Base-by-base conservation (phyloP, 2,797 vertebrate genomes). In the Phataginus tricuspis region DNA sequence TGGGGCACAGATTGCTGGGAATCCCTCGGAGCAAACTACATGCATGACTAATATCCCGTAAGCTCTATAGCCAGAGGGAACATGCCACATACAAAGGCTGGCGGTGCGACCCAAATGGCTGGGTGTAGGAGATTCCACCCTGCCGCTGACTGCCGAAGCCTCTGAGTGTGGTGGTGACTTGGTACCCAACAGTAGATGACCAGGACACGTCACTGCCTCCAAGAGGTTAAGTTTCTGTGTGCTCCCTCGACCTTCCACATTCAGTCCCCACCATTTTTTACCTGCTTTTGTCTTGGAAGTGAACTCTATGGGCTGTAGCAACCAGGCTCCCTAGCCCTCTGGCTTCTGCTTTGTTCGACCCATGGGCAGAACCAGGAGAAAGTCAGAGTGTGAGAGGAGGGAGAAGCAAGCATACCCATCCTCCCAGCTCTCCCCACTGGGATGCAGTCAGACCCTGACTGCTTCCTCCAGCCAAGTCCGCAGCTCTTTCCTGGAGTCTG, bases 381-480 rank as follows among this genome's bases (percentile, higher is more conserved):
- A 57, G 77, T 25, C 42, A 19, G 80, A 31, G n/a, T 11, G 14
- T 4, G 7, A 23, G 31, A 45, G 71, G 42, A 45, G 27, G 82
- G 15, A 23, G 39, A 29, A 1, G 19, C 13, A 8, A 39, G 77
- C 21, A 2, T 4, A 0, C 13, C n/a, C 15, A 7, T 21, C 29
- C 11, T 16, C 80, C 29, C 3, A 1, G 23, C 7, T 61, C 29
- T 37, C 42, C 13, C 39, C 0, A 4, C 11, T 6, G 57, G 68
- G 53, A 45, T 25, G 25, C 15, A 68, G 5, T 15, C 0, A 9
- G n/a, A 55, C 51, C 0, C 27, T 5, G 25, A n/a, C 29, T 64
- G 7, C 2, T 4, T 12, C 34, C 4, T 37, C 12, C 2, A 5
- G n/a, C 12, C 23, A n/a, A 23, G 37, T 0, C 25, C 72, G 25